Conservation (phyloP, 1,140 invertebrate genomes). For the Drosophila nannoptera region DNA sequence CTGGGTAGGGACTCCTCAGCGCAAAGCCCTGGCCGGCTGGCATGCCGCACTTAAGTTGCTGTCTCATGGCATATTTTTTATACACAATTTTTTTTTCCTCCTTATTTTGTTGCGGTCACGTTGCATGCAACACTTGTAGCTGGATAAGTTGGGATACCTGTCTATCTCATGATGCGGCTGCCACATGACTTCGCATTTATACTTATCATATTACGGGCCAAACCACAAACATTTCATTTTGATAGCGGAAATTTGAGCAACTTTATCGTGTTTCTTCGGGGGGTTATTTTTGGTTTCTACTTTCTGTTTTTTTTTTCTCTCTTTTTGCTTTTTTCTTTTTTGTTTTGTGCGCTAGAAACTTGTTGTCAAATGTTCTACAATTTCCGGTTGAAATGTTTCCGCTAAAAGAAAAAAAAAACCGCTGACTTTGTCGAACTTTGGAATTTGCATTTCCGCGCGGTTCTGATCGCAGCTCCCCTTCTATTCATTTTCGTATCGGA, state of each 20-base stretch:
- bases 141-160: conserved; percentile 20
- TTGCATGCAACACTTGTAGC: conserved; percentile 45
- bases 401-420: conserved; percentile 12
- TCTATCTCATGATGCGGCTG: conserved; percentile 20
- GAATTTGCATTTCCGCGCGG: conserved; percentile 31
- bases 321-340: not conserved
- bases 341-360: conserved; percentile 15
- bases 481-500: too few species aligned
- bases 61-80: conserved; percentile 34
- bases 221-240: conserved; percentile 43
- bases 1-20: conserved; percentile 17
- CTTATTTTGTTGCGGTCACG: conserved; percentile 40
- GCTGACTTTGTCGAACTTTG: conserved; percentile 8
- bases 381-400: conserved; percentile 41
- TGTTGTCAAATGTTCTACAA: conserved; percentile 42
- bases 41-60: conserved; percentile 46
- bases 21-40: conserved; percentile 12
- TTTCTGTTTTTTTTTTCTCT: conserved; percentile 6
- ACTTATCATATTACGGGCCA: conserved; percentile 36
- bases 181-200: conserved; percentile 33
- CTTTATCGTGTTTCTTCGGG: conserved; percentile 11
- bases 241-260: conserved; percentile 37
- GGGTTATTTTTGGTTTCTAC: conserved; percentile 2
- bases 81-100: conserved; percentile 1
- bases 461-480: not conserved